Evolutionary conservation across 2,113 vertebrate species (phyloP), one percentile per base, ranked within the genome.

Genomic region (Myrmecobius fasciatus): DNA sequence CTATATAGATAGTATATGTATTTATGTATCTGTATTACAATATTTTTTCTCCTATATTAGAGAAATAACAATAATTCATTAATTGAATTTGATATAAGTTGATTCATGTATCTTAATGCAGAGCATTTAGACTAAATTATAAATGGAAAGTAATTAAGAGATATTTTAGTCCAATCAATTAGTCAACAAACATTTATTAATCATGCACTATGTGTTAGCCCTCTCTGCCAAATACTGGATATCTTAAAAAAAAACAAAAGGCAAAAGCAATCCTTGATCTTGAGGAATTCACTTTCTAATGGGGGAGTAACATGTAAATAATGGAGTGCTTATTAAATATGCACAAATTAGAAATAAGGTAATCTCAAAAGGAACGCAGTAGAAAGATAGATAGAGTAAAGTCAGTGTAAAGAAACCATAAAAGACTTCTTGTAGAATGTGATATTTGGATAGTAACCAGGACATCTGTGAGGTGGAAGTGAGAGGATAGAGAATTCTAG

Each of bases 71-170:
- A 43, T 83, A 43, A 83, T 83, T 83, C 3, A 83, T 83, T 83
- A 43, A 83, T 67, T 83, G 36, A 43, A 83, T 43, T 26, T n/a
- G 5, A 83, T 8, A 43, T 6, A 43, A 83, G n/a, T 83, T 83
- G n/a, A 43, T 83, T 43, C 6, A 24, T 43, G 0, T 43, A 43
- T 83, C n/a, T 20, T 24, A 83, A 43, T 83, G 28, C 1, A 83
- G 20, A 43, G 20, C 17, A 88, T 20, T 90, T 95, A 95, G 54
- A 28, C 89, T 88, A 93, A 94, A 94, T 53, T 89, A 56, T 91
- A 90, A 93, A 36, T 83, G 20, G 67, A 83, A 43, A 83, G 67
- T 24, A 83, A 83, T 83, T 83, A 43, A 43, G 20, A 24, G 7
- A 83, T 83, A 1, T 43, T 83, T 83, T 43, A 43, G n/a, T 24